Percentiles rank a stretch among this genome's conserved stretches.
phyloP scores from a whole-genome alignment of 2,113 vertebrate genomes.

The Tupaia chinensis region DNA sequence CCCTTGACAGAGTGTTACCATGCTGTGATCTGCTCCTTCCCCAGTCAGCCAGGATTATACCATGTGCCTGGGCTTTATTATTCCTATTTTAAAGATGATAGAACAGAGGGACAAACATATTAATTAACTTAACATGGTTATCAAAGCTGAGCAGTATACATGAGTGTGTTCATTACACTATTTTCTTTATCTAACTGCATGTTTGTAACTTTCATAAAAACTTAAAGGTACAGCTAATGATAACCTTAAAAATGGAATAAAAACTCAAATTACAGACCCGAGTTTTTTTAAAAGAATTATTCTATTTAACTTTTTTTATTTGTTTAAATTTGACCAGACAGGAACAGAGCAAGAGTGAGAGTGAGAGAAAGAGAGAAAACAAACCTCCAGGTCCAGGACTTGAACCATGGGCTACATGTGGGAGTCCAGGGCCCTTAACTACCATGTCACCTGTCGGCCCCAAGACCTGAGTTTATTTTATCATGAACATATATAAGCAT shows the following conservation, averaged over 20 bases:
- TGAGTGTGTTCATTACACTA: not conserved
- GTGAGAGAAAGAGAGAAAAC: too few species aligned
- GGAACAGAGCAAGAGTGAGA: too few species aligned
- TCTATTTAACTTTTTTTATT: too few species aligned
- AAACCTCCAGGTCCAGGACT: too few species aligned
- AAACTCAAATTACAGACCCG: not conserved
- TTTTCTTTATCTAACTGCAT: not conserved
- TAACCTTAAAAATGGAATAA: not conserved
- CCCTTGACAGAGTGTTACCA: too few species aligned
- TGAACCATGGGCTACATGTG: too few species aligned
- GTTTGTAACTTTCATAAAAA: not conserved
- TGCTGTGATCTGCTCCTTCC: too few species aligned
- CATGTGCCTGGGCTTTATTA: not conserved
- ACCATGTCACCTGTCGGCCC: too few species aligned
- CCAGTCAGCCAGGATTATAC: too few species aligned
- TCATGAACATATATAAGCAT: not conserved
- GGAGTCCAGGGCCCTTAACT: too few species aligned
- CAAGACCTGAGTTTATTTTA: not conserved
- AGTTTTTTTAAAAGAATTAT: not conserved
- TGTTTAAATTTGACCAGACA: too few species aligned
- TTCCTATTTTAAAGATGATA: not conserved
- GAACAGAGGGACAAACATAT: not conserved
- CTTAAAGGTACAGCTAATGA: not conserved
- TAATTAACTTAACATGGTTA: not conserved
- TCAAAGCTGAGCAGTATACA: not conserved